Evolutionary conservation across 2,113 vertebrate species (phyloP), one percentile per base, ranked within the genome.

Genomic region (Syngnathus scovelli): DNA sequence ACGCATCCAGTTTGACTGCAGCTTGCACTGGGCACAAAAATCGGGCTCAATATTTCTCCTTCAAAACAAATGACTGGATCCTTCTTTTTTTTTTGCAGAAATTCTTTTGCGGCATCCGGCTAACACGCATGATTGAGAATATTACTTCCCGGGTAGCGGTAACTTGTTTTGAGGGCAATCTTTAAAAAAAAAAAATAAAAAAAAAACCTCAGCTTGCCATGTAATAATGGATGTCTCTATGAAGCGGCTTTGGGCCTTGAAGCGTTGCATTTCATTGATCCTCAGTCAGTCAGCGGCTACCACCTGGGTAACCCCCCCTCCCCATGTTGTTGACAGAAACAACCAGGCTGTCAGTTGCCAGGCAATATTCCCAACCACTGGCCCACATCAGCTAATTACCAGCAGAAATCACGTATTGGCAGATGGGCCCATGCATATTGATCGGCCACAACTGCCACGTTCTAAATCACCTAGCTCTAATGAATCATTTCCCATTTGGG

Each of bases 311-410:
- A 55, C 63, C 81, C 66, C 79, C 36, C 48, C 15, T 9, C 46
- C 27, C 44, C 2, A 48, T 77, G 66, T 75, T 78, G 85, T 85
- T 87, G 86, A 87, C 82, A 87, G 83, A 88, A 86, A 88, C 82
- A 89, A 85, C 72, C 78, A 78, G 86, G 79, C 85, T 87, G 85
- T 90, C 82, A 85, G 82, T 90, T 88, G 85, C 86, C 83, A 86
- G 83, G 85, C 89, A 87, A 87, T 89, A 88, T 84, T 85, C 85
- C 79, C 86, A 84, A 89, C 80, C 82, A 83, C 88, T 88, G 81
- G 87, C 80, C 83, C 87, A 88, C 85, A 91, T 89, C 88, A 88
- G 89, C 90, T 91, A 90, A 92, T 90, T 90, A 89, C 87, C 85
- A 85, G 81, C 85, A 88, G 88, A 89, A 90, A 88, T 88, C 86